Base-by-base conservation (phyloP, 2,113 vertebrate genomes). In the Micromys minutus region DNA sequence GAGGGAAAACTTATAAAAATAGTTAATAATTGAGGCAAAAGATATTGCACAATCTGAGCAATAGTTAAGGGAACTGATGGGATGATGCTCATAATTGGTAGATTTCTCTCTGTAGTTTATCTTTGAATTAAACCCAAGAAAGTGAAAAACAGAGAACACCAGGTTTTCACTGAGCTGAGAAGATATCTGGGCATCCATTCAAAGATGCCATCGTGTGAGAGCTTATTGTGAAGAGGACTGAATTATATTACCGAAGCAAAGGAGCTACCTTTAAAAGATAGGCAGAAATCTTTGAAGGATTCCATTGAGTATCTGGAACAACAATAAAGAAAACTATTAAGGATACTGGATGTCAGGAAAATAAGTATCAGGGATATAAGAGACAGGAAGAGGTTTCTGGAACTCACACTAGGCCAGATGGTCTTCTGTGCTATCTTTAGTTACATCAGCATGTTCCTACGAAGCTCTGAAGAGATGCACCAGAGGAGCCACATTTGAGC, bases 111-210 rank as follows among this genome's bases (percentile, higher is more conserved):
- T 34, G 47, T 21, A 63, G 13, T 12, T 42, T 39, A 8, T 50
- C 31, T 86, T 39, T 59, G 59, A 50, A 77, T 5, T 52, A 4
- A 1, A 47, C 31, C 12, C 6, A 59, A 1, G 2, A n/a, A 10
- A 26, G 10, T 4, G 5, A 15, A 42, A 7, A n/a, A 24, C 72
- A 2, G 6, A 61, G 57, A 16, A 83, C 24, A 9, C 0, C 2
- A 17, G 74, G n/a, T 21, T n/a, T 45, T 63, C n/a, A 21, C 7
- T 39, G 65, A 74, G 10, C 1, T 10, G 71, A 94, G 39, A 19
- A 88, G 17, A 34, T 3, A 15, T 15, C 52, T 74, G 52, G 42
- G 6, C 80, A 72, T 47, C 61, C 5, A 59, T 39, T 75, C 2
- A 65, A 59, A 13, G n/a, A 84, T 9, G 12, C 1, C 2, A 22